Evolutionary conservation across 2,113 vertebrate genomes (phyloP).

Genomic region (Mixornis gularis): DNA sequence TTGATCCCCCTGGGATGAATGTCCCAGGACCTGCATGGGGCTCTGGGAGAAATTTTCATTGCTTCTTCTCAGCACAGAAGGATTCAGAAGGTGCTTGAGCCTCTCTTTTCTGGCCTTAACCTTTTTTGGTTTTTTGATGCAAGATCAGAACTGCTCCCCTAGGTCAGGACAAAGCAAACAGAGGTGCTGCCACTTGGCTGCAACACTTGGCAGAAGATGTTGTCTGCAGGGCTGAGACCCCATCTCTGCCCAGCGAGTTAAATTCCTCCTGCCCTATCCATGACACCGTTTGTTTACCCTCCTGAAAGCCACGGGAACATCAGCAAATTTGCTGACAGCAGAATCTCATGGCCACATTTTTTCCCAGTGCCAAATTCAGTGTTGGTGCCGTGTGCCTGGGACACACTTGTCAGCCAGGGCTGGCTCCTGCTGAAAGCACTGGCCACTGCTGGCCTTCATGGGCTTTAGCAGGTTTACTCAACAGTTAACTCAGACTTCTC

Average conservation of each 20-base stretch:
- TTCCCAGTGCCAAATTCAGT: neutral
- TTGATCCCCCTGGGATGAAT: neutral
- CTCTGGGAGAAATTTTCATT: neutral
- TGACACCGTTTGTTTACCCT: neutral
- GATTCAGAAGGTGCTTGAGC: neutral
- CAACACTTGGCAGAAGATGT: neutral
- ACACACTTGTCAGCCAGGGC: neutral
- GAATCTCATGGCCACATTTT: neutral
- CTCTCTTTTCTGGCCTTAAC: neutral
- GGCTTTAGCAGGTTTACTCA: neutral
- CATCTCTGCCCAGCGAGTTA: neutral
- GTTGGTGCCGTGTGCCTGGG: neutral
- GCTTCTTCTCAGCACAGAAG: neutral
- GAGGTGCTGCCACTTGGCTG: neutral
- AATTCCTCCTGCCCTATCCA: neutral
- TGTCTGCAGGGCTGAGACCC: neutral
- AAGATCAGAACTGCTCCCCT: neutral
- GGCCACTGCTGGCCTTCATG: neutral
- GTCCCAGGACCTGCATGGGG: fast-evolving
- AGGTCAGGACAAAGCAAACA: neutral
- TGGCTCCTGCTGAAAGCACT: neutral
- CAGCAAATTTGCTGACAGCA: neutral
- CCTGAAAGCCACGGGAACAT: neutral
- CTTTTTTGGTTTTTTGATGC: neutral
- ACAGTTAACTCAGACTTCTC: neutral